A percentile compares a stretch with the other conserved stretches of the same genome.
These are phyloP conservation scores for Polydesmus complanatus DNA, from an alignment of 2,888 invertebrate genomes.

Conservation along the genomic window DNA sequence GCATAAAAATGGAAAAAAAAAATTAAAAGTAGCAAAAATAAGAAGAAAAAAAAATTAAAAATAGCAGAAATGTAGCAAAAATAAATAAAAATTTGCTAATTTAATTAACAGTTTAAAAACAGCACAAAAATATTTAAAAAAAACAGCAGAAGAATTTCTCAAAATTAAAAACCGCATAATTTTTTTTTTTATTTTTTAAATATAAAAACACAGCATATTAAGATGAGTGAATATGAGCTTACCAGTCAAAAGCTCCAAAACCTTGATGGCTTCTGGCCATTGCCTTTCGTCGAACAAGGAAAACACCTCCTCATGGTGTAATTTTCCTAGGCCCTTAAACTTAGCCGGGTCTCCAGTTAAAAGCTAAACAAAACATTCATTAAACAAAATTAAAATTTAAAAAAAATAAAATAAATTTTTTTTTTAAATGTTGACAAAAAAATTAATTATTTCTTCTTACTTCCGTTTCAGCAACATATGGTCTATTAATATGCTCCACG, in stretches of 20 bases:
- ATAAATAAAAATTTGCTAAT: no score
- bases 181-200: not conserved
- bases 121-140: not conserved
- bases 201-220: not conserved
- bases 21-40: no score
- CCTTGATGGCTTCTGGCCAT: constrained; percentile 15
- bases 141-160: not conserved
- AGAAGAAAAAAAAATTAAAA: no score
- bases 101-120: no score
- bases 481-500: not conserved
- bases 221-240: not conserved
- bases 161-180: not conserved
- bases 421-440: no score
- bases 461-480: not conserved
- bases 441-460: not conserved
- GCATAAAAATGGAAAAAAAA: no score
- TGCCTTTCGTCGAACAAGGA: constrained; percentile 17
- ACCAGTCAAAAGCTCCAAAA: constrained; percentile 9
- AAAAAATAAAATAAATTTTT: no score
- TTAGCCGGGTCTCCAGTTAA: not conserved
- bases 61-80: no score
- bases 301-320: constrained; percentile 16
- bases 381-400: no score
- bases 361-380: no score
- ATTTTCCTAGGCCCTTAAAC: not conserved